Evolutionary conservation across 2,113 vertebrate species (phyloP), one percentile per base, ranked within the genome.

Genomic region (Psephotus haematonotus): DNA sequence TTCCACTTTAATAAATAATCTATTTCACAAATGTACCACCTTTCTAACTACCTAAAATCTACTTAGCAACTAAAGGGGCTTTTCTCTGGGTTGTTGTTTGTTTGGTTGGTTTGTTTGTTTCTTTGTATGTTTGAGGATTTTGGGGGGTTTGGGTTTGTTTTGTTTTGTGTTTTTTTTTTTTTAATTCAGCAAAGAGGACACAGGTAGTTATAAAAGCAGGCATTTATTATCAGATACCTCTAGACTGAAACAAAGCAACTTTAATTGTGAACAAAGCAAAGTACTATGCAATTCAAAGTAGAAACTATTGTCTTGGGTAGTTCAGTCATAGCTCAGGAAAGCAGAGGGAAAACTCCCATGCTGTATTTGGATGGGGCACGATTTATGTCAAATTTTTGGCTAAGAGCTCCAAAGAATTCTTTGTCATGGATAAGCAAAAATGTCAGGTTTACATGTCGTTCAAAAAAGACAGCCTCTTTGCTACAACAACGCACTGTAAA

Each of bases 11-110:
- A 41, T 33, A 50, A 29, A 50, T 43, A 39, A 3, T 5, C 80
- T 37, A 55, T 55, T 44, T 52, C 22, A 49, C n/a, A 0, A 6
- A 67, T 27, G 3, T 53, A 5, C 29, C 10, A 53, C 16, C 1
- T 87, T 82, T 85, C 13, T 72, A 60, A 78, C 33, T 23, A 70
- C 3, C 4, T 60, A 65, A 68, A 68, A 86, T 72, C 8, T 44
- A 18, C 44, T 43, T 39, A 50, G 7, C 3, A 63, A 17, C 1
- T 62, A 24, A 60, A 18, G 15, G 7, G 7, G 0, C 17, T 23
- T 24, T 28, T 16, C 33, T 59, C 57, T 35, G 33, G 57, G n/a
- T n/a, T 18, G 12, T 16, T 59, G n/a, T n/a, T 24, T 53, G 49
- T 50, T 25, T 57, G 37, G 23, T n/a, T n/a, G 57, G 37, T n/a